A percentile compares a stretch with the other conserved stretches of the same genome.
Conservation (phyloP, 2,113 vertebrate genomes). For the Mionectes macconnelli region DNA sequence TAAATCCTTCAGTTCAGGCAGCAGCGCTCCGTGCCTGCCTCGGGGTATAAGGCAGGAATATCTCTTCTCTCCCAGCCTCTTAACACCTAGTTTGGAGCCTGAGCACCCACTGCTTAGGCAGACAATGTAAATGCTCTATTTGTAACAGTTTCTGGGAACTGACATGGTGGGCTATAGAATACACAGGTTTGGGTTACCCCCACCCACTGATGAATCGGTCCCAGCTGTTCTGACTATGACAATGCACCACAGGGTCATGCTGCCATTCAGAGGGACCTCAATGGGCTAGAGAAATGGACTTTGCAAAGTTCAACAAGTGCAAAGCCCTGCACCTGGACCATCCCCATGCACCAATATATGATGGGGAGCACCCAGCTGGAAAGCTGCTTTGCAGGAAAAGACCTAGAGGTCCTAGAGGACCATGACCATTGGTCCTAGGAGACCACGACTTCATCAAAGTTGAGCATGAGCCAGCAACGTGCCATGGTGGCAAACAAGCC, state of each 20-base stretch:
- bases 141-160: too few species aligned
- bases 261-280: background rate
- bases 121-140: too few species aligned
- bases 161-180: too few species aligned
- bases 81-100: too few species aligned
- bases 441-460: background rate
- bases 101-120: too few species aligned
- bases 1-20: too few species aligned
- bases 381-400: background rate
- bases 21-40: too few species aligned
- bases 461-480: background rate
- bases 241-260: background rate
- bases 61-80: too few species aligned
- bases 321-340: background rate
- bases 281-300: accelerated
- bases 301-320: background rate
- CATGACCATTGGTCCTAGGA: background rate
- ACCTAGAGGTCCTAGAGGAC: background rate
- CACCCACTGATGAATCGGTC: too few species aligned
- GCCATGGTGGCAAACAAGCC: background rate
- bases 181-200: too few species aligned
- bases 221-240: too few species aligned
- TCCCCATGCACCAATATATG: background rate
- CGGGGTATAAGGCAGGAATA: too few species aligned
- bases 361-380: background rate